phyloP scores from a whole-genome alignment of 2,888 invertebrate genomes.

The Lapara coniferarum region DNA sequence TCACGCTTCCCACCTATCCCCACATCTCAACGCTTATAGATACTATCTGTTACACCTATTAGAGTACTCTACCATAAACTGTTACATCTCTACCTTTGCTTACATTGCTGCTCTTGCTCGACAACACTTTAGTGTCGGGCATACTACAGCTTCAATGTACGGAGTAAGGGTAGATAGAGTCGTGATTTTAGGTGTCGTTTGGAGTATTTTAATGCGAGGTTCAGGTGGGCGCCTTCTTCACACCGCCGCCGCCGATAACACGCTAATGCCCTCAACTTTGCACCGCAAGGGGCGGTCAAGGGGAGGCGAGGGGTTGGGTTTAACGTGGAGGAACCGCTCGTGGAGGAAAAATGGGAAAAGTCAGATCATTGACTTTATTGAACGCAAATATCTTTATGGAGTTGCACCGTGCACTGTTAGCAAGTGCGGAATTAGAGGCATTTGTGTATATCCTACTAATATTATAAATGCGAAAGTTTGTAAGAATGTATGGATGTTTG shows the following conservation, averaged over 20 bases:
- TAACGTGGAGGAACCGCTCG: constrained; percentile 50
- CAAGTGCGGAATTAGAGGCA: not conserved
- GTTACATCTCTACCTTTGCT: constrained; percentile 30
- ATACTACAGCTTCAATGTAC: constrained; percentile 48
- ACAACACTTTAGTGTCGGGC: not conserved
- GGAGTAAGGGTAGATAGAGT: constrained; percentile 31
- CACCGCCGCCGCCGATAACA: constrained; percentile 80
- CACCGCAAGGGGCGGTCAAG: constrained; percentile 70
- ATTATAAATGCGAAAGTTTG: no score
- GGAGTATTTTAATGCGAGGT: constrained; percentile 53
- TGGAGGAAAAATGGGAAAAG: constrained; percentile 79
- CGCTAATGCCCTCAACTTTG: constrained; percentile 84
- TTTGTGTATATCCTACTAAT: no score
- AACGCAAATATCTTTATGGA: constrained; percentile 79
- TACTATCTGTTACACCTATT: constrained; percentile 80
- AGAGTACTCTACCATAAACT: constrained; percentile 41
- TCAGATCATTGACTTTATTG: constrained; percentile 80
- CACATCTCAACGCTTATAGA: constrained; percentile 83
- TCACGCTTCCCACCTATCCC: constrained; percentile 81
- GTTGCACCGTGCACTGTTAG: constrained; percentile 64
- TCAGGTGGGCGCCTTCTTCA: constrained; percentile 82
- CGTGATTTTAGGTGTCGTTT: constrained; percentile 50
- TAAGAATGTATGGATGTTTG: no score
- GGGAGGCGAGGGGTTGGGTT: constrained; percentile 44
- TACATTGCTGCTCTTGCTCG: constrained; percentile 53